Conservation (phyloP, 2,797 vertebrate species). For the Galago senegalensis region DNA sequence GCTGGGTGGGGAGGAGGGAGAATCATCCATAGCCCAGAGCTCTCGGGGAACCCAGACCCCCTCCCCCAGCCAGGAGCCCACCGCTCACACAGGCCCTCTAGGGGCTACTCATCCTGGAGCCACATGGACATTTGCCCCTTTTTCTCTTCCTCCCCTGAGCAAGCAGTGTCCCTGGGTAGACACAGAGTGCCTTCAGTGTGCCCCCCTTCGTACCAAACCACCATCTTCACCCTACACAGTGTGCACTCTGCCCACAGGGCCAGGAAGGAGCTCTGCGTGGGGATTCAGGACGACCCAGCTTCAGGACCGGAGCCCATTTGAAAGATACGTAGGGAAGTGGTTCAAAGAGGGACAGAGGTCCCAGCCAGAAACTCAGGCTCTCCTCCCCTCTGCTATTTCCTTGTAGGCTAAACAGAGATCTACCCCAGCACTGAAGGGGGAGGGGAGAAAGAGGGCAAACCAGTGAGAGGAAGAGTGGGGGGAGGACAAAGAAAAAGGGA, state of each 20-base stretch:
- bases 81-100: not conserved
- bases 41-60: not conserved
- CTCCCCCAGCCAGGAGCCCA: not conserved
- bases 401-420: not conserved
- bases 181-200: not conserved
- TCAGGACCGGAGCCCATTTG: not conserved
- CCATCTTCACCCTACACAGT: not conserved
- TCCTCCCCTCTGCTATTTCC: not conserved
- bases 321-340: not conserved
- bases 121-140: not conserved
- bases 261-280: not conserved
- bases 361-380: not conserved
- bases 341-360: not conserved
- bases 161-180: not conserved
- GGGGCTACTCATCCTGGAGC: not conserved
- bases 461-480: not conserved
- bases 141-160: not conserved
- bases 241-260: not conserved
- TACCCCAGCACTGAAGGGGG: not conserved
- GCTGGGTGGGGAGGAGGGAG: not conserved
- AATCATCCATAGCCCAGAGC: not conserved
- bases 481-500: not conserved
- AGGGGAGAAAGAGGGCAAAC: not conserved
- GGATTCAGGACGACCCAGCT: not conserved
- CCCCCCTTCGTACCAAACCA: not conserved